Base-by-base conservation (phyloP, 2,113 vertebrate species). In the Symphodus melops region DNA sequence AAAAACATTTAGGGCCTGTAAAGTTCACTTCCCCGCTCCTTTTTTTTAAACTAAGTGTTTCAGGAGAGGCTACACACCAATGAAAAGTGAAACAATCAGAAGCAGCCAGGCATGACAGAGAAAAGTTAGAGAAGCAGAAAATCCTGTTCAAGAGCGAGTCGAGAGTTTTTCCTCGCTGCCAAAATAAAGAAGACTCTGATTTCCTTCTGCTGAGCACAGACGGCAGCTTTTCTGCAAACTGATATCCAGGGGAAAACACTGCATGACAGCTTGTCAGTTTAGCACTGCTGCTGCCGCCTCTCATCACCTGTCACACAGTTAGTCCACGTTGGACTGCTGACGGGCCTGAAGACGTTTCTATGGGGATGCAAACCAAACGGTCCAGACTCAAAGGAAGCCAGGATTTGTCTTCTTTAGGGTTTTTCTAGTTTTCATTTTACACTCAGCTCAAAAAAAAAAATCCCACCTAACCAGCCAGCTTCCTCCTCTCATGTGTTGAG, bases 181-280 rank as follows among this genome's bases (percentile, higher is more conserved):
- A 79, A 82, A 77, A 84, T 62, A 75, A 80, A 84, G 16, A 21
- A 17, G 62, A 54, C 56, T 79, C 80, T n/a, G 77, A 73, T 83
- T 86, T 88, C 78, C 71, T 44, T 60, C 4, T 9, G 55, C 66
- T 72, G 64, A 70, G 76, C 10, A 1, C 72, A 37, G 69, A 51
- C 70, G 19, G 72, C 75, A 28, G 60, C 68, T 77, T 73, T 48
- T 71, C 42, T 1, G 28, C 64, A 82, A 82, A 69, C 42, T 5
- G 66, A 88, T 84, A 85, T 83, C 79, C 71, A 51, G 67, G 71
- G 61, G 19, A 68, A 63, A 79, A 76, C 36, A 42, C 64, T 21
- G 64, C 57, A 39, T 72, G 83, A 83, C 88, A 85, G 77, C 79
- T 55, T 41, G 74, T 79, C 85, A 79, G 73, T 83, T 78, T 76